These are phyloP conservation scores for Dromiciops gliroides DNA, from an alignment of 2,113 vertebrate species.

Conservation along the genomic window DNA sequence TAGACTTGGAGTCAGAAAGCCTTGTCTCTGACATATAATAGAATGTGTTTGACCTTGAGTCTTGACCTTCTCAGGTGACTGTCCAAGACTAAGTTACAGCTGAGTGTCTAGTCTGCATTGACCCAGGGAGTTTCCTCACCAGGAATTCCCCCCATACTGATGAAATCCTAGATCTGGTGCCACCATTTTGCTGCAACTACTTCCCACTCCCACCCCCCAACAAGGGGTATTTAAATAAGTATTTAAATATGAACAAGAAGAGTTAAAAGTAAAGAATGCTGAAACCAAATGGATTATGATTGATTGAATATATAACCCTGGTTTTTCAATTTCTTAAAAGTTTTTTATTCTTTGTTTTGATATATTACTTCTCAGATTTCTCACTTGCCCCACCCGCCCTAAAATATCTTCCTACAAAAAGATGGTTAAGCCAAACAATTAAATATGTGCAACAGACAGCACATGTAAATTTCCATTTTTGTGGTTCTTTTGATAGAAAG, in stretches of 20 bases:
- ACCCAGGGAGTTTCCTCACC: neutral
- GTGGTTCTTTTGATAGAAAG: neutral
- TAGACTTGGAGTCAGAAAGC: neutral
- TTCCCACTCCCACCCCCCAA: neutral
- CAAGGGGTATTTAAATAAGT: no score
- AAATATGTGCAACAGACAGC: neutral
- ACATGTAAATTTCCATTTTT: neutral
- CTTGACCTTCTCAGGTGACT: neutral
- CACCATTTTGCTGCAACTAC: neutral
- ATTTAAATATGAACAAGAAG: neutral
- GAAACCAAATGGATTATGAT: neutral
- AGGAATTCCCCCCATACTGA: no score
- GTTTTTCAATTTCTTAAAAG: neutral
- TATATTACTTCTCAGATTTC: neutral
- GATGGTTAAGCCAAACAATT: neutral
- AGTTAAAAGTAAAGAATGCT: neutral
- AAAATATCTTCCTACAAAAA: neutral
- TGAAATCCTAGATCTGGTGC: neutral
- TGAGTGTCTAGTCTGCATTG: neutral
- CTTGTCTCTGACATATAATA: neutral
- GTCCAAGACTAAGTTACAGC: neutral
- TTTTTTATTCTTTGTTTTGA: neutral
- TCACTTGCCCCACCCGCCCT: neutral
- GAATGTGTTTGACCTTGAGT: neutral
- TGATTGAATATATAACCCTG: neutral